These are phyloP conservation scores for Bombyx mandarina DNA, from an alignment of 1,140 invertebrate species.

Conservation along the genomic window DNA sequence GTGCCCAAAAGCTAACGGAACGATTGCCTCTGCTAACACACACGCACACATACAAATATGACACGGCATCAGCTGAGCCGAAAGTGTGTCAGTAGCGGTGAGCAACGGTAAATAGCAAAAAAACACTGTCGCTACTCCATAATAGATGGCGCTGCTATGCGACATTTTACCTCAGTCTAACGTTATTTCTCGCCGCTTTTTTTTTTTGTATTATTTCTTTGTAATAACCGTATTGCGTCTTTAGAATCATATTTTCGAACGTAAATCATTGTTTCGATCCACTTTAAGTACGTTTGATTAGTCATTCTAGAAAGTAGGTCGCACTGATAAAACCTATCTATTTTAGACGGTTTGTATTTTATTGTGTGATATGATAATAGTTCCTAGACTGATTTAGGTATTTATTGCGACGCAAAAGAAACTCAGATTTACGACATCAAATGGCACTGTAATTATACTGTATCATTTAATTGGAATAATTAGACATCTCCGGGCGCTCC, in stretches of 20 bases:
- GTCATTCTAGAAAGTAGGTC: constrained; percentile 24
- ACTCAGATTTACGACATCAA: too few species aligned
- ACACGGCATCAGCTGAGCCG: constrained; percentile 49
- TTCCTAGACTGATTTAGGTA: too few species aligned
- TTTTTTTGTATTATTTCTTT: too few species aligned
- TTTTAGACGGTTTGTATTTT: too few species aligned
- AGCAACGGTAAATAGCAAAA: constrained; percentile 46
- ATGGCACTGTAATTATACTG: too few species aligned
- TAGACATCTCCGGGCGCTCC: constrained; percentile 14
- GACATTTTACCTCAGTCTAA: too few species aligned
- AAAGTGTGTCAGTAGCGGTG: constrained; percentile 59
- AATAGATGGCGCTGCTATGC: constrained; percentile 43
- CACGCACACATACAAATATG: constrained; percentile 26
- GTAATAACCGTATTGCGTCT: too few species aligned
- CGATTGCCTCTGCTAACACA: constrained; percentile 9
- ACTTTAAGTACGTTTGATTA: constrained; percentile 10
- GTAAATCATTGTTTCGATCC: too few species aligned
- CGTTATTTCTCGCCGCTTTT: too few species aligned
- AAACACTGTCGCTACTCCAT: constrained; percentile 36
- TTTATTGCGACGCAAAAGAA: too few species aligned
- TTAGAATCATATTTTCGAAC: too few species aligned
- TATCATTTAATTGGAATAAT: constrained; percentile 20
- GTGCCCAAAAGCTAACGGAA: constrained; percentile 35
- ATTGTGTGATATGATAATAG: too few species aligned
- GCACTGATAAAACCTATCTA: constrained; percentile 14